These are phyloP conservation scores for Macrotis lagotis DNA, from an alignment of 2,113 vertebrate species.

Conservation along the genomic window DNA sequence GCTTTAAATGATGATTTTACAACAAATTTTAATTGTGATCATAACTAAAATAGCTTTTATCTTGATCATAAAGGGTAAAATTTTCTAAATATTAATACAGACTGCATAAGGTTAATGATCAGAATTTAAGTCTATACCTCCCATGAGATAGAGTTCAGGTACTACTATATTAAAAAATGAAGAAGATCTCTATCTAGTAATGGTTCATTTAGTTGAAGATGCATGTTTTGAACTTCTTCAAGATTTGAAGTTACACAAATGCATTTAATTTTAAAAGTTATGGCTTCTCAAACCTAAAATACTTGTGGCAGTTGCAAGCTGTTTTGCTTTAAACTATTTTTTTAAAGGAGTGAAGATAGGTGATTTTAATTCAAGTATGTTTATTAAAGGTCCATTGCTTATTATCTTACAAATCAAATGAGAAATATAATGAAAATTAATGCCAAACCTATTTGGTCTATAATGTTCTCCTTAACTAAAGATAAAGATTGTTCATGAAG, in stretches of 20 bases:
- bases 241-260: not conserved
- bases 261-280: not conserved
- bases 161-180: not conserved
- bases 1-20: not conserved
- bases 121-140: not conserved
- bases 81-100: not conserved
- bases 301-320: not conserved
- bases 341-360: slow-evolving; percentile 7
- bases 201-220: not conserved
- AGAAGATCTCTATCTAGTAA: not conserved
- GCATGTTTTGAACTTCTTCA: not conserved
- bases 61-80: not conserved
- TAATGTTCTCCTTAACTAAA: not conserved
- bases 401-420: not conserved
- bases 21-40: not conserved
- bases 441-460: not conserved
- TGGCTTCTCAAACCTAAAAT: not conserved
- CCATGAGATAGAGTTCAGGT: not conserved
- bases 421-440: not conserved
- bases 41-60: not conserved
- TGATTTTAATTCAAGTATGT: not conserved
- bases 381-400: not conserved
- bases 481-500: not conserved
- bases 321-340: slow-evolving; percentile 1
- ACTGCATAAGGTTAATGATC: not conserved